These are phyloP conservation scores for Notamacropus eugenii DNA, from an alignment of 2,797 vertebrate genomes.

Conservation along the genomic window DNA sequence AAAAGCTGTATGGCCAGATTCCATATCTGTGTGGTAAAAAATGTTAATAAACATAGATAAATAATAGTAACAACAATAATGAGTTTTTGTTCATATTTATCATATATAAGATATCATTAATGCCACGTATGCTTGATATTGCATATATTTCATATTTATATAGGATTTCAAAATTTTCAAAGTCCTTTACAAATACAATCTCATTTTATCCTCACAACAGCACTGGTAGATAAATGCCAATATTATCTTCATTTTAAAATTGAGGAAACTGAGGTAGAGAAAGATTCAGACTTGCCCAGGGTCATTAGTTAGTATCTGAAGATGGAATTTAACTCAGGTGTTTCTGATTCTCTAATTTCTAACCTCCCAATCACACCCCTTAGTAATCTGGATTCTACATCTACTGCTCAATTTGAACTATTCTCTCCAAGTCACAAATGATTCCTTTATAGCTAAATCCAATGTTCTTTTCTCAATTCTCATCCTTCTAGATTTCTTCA, in stretches of 20 bases:
- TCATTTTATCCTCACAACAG: not conserved
- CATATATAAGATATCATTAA: not conserved
- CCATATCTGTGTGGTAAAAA: constrained; percentile 82
- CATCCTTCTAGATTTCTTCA: no score
- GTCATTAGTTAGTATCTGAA: not conserved
- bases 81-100: not conserved
- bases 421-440: no score
- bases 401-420: no score
- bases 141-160: not conserved
- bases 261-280: not conserved
- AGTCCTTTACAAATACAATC: not conserved
- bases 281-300: not conserved
- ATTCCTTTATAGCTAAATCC: no score
- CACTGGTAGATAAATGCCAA: not conserved
- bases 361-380: no score
- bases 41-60: not conserved
- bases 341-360: not conserved
- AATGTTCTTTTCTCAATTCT: no score
- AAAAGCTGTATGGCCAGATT: constrained; percentile 78
- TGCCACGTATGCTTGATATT: not conserved
- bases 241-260: not conserved
- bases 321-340: not conserved
- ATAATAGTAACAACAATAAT: not conserved
- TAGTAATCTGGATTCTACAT: no score
- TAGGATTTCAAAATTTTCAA: not conserved